Evolutionary conservation across 2,888 invertebrate species (phyloP).

Genomic region (Limenitis camilla): DNA sequence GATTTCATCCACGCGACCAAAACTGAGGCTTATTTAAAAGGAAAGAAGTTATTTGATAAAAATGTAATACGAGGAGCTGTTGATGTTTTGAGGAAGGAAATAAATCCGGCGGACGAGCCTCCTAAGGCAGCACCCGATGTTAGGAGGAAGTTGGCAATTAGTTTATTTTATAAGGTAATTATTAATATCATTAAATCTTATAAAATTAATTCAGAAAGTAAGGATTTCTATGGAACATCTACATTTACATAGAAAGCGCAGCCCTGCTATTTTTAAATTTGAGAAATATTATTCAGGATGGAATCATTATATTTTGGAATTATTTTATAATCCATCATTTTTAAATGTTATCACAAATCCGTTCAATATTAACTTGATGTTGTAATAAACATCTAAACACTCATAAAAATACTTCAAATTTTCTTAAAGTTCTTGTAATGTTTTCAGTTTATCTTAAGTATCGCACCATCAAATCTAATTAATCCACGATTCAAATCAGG

Average conservation of each 20-base stretch:
- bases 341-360: no score
- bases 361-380: no score
- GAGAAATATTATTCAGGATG: no score
- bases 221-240: no score
- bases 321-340: no score
- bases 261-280: no score
- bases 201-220: no score
- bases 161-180: slow-evolving; percentile 85
- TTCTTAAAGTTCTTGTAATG: neutral
- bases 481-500: slow-evolving; percentile 65
- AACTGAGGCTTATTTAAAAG: slow-evolving; percentile 71
- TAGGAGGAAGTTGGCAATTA: slow-evolving; percentile 80
- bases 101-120: slow-evolving; percentile 76
- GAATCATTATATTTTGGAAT: no score
- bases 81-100: slow-evolving; percentile 69
- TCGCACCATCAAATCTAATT: slow-evolving; percentile 58
- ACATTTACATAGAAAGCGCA: no score
- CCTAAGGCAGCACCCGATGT: slow-evolving; percentile 80
- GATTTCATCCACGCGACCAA: slow-evolving; percentile 73
- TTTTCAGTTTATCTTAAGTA: slow-evolving; percentile 71
- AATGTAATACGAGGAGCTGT: slow-evolving; percentile 66
- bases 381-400: no score
- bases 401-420: no score
- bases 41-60: slow-evolving; percentile 56
- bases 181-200: no score